phyloP scores from a whole-genome alignment of 2,113 vertebrate genomes.

The Pachypanchax playfairii region DNA sequence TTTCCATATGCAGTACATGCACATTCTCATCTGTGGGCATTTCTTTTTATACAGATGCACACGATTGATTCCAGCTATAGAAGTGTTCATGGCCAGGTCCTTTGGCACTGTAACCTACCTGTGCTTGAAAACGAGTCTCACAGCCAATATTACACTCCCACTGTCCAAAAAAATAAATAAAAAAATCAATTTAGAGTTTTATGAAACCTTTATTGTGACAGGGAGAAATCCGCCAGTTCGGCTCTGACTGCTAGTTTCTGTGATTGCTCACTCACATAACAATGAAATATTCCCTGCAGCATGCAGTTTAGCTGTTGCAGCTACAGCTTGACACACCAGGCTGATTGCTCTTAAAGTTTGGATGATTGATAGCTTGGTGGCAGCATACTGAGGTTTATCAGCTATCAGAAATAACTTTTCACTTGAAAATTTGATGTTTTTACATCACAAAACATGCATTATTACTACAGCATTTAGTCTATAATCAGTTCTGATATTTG shows the following conservation, averaged over 20 bases:
- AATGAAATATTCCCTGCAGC: constrained; percentile 48
- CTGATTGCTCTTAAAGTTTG: constrained; percentile 43
- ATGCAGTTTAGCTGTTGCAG: constrained; percentile 33
- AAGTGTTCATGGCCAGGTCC: constrained; percentile 52
- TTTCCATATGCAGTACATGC: neutral
- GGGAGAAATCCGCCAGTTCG: constrained; percentile 43
- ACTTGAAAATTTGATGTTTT: neutral
- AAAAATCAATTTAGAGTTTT: constrained; percentile 48
- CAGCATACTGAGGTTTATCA: constrained; percentile 42
- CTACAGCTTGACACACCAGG: constrained; percentile 33
- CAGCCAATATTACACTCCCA: constrained; percentile 20
- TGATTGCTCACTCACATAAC: constrained; percentile 60
- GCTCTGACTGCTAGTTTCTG: constrained; percentile 34
- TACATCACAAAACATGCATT: no score
- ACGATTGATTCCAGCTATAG: constrained; percentile 59
- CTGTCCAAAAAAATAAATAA: constrained; percentile 1
- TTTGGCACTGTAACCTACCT: constrained; percentile 18
- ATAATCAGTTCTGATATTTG: neutral
- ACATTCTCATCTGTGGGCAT: neutral
- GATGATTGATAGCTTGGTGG: constrained; percentile 56
- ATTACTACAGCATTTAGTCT: neutral
- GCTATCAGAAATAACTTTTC: constrained; percentile 31
- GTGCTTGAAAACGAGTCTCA: constrained; percentile 41
- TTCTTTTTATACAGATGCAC: constrained; percentile 30
- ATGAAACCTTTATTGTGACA: constrained; percentile 35